These are phyloP conservation scores for Pelecanoides urinatrix DNA, from an alignment of 2,113 vertebrate genomes.

Conservation along the genomic window DNA sequence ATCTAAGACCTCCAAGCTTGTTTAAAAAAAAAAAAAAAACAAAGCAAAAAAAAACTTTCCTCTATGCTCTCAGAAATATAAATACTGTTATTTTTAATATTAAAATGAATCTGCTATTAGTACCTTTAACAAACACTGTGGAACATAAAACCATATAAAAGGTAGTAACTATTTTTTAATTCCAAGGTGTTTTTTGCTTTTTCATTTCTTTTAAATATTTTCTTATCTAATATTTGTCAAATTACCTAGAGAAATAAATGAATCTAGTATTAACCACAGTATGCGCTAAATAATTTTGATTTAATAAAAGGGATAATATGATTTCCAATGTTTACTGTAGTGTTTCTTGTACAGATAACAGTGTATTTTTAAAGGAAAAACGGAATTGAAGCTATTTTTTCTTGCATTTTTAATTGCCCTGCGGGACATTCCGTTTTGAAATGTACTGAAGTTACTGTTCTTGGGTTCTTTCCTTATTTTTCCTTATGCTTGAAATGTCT, in stretches of 20 bases:
- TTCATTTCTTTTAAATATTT: constrained; percentile 87
- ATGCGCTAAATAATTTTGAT: constrained; percentile 82
- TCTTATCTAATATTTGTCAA: constrained; percentile 97
- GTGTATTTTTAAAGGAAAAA: constrained; percentile 91
- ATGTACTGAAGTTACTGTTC: constrained; percentile 75
- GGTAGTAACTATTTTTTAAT: constrained; percentile 96
- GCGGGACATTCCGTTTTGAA: constrained; percentile 80
- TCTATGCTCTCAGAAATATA: constrained; percentile 82
- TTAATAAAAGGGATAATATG: constrained; percentile 99
- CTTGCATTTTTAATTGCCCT: constrained; percentile 77
- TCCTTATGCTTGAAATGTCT: constrained; percentile 81
- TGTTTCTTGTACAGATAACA: constrained; percentile 95
- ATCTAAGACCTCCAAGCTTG: constrained; percentile 82
- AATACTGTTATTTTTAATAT: constrained; percentile 87
- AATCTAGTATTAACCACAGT: constrained; percentile 96
- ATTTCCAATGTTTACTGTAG: constrained; percentile 96
- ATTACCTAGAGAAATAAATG: constrained; percentile 87
- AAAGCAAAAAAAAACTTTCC: constrained; percentile 24
- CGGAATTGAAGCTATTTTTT: constrained; percentile 86
- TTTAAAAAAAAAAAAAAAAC: constrained; percentile 59
- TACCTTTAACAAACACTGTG: constrained; percentile 84
- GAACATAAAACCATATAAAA: constrained; percentile 80
- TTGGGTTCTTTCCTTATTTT: constrained; percentile 71
- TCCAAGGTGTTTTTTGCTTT: constrained; percentile 79
- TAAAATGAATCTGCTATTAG: constrained; percentile 80